Evolutionary conservation across 2,797 vertebrate genomes (phyloP).

Genomic region (Melanotaenia pygmaea): DNA sequence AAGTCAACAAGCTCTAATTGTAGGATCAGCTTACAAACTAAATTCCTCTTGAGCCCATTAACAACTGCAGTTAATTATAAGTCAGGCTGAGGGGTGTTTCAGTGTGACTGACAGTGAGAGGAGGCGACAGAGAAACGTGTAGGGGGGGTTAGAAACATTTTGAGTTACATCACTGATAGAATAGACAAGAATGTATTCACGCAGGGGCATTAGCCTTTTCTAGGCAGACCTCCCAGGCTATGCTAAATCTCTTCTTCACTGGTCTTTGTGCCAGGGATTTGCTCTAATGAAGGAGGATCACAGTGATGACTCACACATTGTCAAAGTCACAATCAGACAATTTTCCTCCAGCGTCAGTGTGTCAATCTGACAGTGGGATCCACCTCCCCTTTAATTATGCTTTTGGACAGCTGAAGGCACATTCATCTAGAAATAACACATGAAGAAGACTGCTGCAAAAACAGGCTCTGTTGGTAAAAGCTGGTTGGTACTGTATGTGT

Average conservation of each 20-base stretch:
- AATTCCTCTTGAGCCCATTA: conserved; percentile 84
- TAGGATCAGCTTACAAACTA: conserved; percentile 81
- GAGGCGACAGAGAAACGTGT: conserved; percentile 39
- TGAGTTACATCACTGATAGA: conserved; percentile 51
- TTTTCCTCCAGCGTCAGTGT: conserved; percentile 41
- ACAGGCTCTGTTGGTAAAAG: conserved; percentile 10
- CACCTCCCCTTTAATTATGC: conserved; percentile 45
- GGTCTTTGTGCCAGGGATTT: conserved; percentile 72
- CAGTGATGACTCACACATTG: conserved; percentile 62
- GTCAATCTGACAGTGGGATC: conserved; percentile 44
- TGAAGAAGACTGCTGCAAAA: conserved; percentile 23
- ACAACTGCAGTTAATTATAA: conserved; percentile 82
- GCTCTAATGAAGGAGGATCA: conserved; percentile 75
- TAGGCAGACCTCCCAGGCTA: conserved; percentile 68
- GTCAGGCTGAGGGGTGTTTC: conserved; percentile 40
- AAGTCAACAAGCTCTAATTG: conserved; percentile 87
- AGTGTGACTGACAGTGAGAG: conserved; percentile 55
- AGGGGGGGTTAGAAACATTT: conserved; percentile 44
- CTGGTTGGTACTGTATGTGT: background rate
- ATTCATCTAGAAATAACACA: conserved; percentile 42
- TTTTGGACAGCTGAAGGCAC: conserved; percentile 55
- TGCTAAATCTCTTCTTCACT: conserved; percentile 64
- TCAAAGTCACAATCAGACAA: conserved; percentile 65
- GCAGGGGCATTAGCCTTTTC: conserved; percentile 44
- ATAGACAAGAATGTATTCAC: conserved; percentile 17